phyloP scores from a whole-genome alignment of 2,888 invertebrate species.

The Silvanus unidentatus region DNA sequence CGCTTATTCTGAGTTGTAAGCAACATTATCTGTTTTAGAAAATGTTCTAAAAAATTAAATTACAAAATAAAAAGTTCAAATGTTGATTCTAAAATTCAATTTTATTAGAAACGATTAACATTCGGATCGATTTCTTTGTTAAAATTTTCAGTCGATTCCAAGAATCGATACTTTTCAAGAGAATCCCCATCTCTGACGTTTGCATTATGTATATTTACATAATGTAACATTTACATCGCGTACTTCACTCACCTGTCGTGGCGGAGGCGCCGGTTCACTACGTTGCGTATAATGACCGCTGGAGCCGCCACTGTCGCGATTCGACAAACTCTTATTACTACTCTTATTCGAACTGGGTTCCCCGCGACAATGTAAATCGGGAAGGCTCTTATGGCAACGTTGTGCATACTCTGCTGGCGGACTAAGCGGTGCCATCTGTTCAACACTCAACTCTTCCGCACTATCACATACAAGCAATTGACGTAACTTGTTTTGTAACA shows the following conservation, averaged over 20 bases:
- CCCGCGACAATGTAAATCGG: slow-evolving; percentile 49
- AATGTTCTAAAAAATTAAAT: no score
- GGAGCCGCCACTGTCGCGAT: slow-evolving; percentile 76
- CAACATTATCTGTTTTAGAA: no score
- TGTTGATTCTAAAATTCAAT: no score
- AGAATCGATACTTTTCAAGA: no score
- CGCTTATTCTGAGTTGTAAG: no score
- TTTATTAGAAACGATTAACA: no score
- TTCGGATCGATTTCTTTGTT: no score
- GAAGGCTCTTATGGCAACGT: slow-evolving; percentile 79
- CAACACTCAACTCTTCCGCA: slow-evolving; percentile 57
- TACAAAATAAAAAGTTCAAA: no score
- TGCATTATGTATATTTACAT: no score
- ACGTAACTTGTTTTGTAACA: slow-evolving; percentile 72
- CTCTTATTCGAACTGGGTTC: slow-evolving; percentile 47
- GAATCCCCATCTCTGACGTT: no score
- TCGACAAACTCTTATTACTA: slow-evolving; percentile 50
- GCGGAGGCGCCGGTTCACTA: slow-evolving; percentile 61
- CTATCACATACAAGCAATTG: slow-evolving; percentile 70
- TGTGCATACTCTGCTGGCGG: slow-evolving; percentile 68
- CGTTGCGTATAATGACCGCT: slow-evolving; percentile 79
- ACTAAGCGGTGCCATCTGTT: slow-evolving; percentile 55
- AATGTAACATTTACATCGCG: no score
- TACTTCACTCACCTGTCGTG: slow-evolving; percentile 40
- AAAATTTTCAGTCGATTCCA: no score